Percentiles rank a stretch among this genome's conserved stretches.
Evolutionary conservation across 2,113 vertebrate genomes (phyloP).

Genomic region (Salvelinus alpinus): DNA sequence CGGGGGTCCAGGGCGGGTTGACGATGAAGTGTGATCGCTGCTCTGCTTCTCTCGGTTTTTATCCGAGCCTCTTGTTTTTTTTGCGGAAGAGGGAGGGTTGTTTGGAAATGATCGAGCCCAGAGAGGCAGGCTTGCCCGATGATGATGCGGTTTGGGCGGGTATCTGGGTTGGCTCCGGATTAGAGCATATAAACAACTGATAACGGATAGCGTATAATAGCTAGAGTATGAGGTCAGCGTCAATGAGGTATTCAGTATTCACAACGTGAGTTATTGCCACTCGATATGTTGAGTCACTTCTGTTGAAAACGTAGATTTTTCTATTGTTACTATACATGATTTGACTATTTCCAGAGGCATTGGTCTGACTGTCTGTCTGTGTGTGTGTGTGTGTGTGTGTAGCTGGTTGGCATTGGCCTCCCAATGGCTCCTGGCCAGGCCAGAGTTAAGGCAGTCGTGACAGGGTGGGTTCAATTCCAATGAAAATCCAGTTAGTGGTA

Average conservation of each 20-base stretch:
- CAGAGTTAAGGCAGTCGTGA: background rate
- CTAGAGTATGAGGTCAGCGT: slow-evolving; percentile 3
- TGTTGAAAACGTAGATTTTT: background rate
- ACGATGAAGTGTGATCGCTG: background rate
- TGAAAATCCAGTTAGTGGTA: background rate
- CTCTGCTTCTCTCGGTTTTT: background rate
- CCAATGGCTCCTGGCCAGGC: background rate
- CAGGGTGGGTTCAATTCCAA: background rate
- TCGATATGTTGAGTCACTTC: no score
- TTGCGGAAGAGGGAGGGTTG: background rate
- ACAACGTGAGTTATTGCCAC: background rate
- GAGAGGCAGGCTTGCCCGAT: background rate
- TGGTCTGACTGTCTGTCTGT: background rate
- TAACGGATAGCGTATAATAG: background rate
- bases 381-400: background rate
- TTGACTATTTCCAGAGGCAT: background rate
- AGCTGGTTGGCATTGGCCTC: background rate
- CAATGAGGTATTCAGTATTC: background rate
- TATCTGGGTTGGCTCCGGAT: background rate
- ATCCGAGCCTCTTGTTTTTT: background rate
- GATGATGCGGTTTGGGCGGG: slow-evolving; percentile 3
- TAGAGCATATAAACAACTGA: no score
- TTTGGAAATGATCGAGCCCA: background rate
- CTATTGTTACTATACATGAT: background rate
- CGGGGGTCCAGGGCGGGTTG: no score